A percentile compares a stretch with the other conserved stretches of the same genome.
Evolutionary conservation across 2,113 vertebrate genomes (phyloP).

Genomic region (Panthera uncia): DNA sequence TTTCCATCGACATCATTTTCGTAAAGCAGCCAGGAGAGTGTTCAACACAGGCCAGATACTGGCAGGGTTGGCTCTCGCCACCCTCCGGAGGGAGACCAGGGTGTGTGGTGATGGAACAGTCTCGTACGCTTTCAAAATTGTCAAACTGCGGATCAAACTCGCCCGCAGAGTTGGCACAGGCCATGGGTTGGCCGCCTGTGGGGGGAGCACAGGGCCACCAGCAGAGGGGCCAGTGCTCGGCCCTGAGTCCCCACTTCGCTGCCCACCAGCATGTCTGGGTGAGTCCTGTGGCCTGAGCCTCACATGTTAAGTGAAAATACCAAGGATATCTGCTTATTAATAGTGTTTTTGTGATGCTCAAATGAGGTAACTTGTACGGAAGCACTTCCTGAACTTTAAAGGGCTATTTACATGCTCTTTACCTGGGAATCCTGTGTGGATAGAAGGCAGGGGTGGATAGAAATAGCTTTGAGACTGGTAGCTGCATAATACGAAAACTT

Average conservation of each 20-base stretch:
- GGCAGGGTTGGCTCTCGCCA: background rate
- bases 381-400: background rate
- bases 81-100: background rate
- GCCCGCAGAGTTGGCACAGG: too few relatives aligned
- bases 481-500: background rate
- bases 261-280: background rate
- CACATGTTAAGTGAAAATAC: background rate
- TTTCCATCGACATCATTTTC: background rate
- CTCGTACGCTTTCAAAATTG: background rate
- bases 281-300: background rate
- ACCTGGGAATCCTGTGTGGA: background rate
- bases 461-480: background rate
- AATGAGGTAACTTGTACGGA: background rate
- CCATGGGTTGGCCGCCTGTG: background rate
- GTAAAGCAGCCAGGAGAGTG: background rate
- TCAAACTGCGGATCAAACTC: background rate
- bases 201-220: rapidly evolving
- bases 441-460: background rate
- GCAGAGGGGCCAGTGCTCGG: background rate
- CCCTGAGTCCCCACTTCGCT: background rate
- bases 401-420: background rate
- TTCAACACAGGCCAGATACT: background rate
- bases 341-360: background rate
- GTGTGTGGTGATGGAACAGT: background rate
- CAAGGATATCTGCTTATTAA: background rate